Evolutionary conservation across 2,113 vertebrate species (phyloP).

Genomic region (Dromiciops gliroides): DNA sequence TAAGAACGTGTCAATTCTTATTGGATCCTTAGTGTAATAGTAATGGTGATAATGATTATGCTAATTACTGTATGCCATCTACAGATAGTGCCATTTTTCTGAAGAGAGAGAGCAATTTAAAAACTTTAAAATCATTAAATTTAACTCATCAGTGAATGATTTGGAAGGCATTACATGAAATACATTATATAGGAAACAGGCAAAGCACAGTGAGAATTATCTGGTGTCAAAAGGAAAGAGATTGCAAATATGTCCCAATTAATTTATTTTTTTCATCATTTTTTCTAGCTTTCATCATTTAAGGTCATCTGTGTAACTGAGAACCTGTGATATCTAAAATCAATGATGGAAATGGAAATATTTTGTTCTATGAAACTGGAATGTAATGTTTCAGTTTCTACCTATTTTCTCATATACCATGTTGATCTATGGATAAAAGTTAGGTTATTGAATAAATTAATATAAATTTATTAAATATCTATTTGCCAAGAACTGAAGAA

Average conservation of each 20-base stretch:
- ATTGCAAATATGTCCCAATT: background rate
- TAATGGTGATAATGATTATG: constrained; percentile 23
- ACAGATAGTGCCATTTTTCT: constrained; percentile 28
- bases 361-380: background rate
- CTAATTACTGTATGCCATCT: constrained; percentile 39
- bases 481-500: background rate
- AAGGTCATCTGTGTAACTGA: background rate
- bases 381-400: background rate
- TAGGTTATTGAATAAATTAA: background rate
- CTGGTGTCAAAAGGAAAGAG: constrained; percentile 15
- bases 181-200: background rate
- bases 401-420: background rate
- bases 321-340: background rate
- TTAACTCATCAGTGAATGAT: background rate
- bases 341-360: background rate
- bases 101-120: constrained; percentile 54
- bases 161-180: constrained; percentile 17
- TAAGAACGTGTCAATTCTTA: constrained; percentile 35
- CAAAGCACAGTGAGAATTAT: constrained; percentile 32
- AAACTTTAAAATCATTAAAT: constrained; percentile 42
- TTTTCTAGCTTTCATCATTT: background rate
- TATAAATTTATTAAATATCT: background rate
- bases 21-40: constrained; percentile 51
- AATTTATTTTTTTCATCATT: background rate
- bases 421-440: background rate